Evolutionary conservation across 2,113 vertebrate species (phyloP).

Genomic region (Elaphurus davidianus): DNA sequence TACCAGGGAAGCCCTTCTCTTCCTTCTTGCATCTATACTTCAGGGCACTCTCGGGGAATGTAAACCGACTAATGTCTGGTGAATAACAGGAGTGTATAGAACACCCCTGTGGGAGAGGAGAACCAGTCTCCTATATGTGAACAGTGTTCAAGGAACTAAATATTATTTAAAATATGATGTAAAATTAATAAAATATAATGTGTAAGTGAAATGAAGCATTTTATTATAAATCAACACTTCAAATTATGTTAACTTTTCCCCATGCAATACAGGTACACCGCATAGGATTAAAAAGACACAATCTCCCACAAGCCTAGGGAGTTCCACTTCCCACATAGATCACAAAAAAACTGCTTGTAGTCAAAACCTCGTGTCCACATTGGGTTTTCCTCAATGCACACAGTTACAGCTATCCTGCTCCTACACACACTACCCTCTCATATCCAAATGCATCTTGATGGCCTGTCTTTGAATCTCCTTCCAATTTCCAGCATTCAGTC

Average conservation of each 20-base stretch:
- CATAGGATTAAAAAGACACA: not conserved
- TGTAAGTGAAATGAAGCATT: not conserved
- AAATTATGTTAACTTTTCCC: too few species aligned
- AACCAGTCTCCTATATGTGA: not conserved
- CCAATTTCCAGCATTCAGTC: not conserved
- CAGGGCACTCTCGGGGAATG: not conserved
- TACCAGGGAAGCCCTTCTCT: not conserved
- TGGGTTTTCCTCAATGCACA: not conserved
- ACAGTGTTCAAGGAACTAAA: not conserved
- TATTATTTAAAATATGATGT: not conserved
- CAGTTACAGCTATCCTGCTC: not conserved
- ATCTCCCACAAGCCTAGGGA: not conserved
- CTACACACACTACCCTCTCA: not conserved
- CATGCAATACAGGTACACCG: not conserved
- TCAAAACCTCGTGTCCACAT: rapidly evolving
- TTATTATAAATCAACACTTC: not conserved
- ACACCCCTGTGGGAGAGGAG: too few species aligned
- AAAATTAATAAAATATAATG: not conserved
- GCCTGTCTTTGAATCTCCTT: not conserved
- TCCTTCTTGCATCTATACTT: not conserved
- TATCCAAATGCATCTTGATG: not conserved
- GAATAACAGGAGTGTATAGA: not conserved
- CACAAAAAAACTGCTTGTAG: not conserved
- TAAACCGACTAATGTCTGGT: rapidly evolving
- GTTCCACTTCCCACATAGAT: not conserved